Conservation (phyloP, 2,888 invertebrate genomes). For the Mythimna albipuncta region DNA sequence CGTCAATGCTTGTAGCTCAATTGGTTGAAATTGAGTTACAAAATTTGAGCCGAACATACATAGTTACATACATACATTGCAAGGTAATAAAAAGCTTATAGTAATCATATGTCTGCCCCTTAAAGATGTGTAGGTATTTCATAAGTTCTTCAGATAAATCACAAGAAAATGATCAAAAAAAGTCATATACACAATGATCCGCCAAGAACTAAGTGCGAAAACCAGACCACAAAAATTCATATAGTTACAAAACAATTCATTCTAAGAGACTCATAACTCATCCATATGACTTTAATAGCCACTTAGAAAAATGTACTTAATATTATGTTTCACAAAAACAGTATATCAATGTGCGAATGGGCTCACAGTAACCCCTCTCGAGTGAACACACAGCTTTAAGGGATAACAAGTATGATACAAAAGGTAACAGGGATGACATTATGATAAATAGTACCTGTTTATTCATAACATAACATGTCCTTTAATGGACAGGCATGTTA, state of each 20-base stretch:
- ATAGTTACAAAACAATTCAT: neutral
- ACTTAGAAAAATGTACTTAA: neutral
- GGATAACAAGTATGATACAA: slow-evolving; percentile 19
- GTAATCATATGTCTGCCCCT: no score
- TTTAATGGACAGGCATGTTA: slow-evolving; percentile 40
- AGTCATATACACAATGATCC: no score
- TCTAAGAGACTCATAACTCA: neutral
- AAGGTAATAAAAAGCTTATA: no score
- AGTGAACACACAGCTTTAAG: slow-evolving; percentile 4
- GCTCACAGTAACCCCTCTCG: neutral
- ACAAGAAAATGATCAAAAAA: no score
- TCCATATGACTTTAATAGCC: neutral
- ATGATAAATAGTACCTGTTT: slow-evolving; percentile 37
- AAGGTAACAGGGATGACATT: slow-evolving; percentile 10
- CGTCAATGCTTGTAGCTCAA: no score
- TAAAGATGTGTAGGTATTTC: no score
- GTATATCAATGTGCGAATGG: neutral
- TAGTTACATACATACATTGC: no score
- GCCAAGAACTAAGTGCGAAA: no score
- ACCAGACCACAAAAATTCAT: no score
- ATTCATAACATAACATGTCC: slow-evolving; percentile 37
- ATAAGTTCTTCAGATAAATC: no score
- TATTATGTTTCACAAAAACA: neutral
- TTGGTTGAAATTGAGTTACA: no score
- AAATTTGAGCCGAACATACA: no score